Evolutionary conservation across 2,888 invertebrate genomes (phyloP).

Genomic region (Phaonia tiefii): DNA sequence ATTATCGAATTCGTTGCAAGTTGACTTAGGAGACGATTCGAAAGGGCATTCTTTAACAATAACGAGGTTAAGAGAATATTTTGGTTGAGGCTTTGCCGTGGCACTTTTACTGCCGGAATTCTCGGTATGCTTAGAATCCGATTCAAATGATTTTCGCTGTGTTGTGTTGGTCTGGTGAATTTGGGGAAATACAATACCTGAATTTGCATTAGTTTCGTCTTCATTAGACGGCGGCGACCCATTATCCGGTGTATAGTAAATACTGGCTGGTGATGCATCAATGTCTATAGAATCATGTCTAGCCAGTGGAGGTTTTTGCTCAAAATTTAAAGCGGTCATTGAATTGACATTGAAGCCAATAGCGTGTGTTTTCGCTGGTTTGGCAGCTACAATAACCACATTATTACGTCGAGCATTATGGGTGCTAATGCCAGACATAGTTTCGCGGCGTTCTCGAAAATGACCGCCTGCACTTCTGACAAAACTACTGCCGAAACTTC

Average conservation of each 20-base stretch:
- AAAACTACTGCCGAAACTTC: slow-evolving; percentile 45
- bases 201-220: neutral
- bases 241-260: slow-evolving; percentile 56
- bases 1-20: slow-evolving; percentile 33
- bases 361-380: slow-evolving; percentile 73
- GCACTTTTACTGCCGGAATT: neutral
- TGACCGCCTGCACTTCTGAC: slow-evolving; percentile 40
- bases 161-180: neutral
- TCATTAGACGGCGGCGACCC: slow-evolving; percentile 5
- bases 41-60: slow-evolving; percentile 58
- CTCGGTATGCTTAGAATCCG: neutral
- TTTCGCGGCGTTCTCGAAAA: slow-evolving; percentile 59
- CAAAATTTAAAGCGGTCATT: neutral
- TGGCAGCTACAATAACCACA: slow-evolving; percentile 73
- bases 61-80: slow-evolving; percentile 63
- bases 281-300: slow-evolving; percentile 47
- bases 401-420: slow-evolving; percentile 48
- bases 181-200: slow-evolving; percentile 55
- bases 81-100: slow-evolving; percentile 42
- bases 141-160: slow-evolving; percentile 9
- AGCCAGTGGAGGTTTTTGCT: slow-evolving; percentile 24
- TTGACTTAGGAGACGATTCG: slow-evolving; percentile 28
- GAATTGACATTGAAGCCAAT: slow-evolving; percentile 74
- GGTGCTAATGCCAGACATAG: slow-evolving; percentile 48
- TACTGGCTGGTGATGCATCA: slow-evolving; percentile 54